phyloP scores from a whole-genome alignment of 1,140 invertebrate genomes.

The Cyphomyrmex costatus region DNA sequence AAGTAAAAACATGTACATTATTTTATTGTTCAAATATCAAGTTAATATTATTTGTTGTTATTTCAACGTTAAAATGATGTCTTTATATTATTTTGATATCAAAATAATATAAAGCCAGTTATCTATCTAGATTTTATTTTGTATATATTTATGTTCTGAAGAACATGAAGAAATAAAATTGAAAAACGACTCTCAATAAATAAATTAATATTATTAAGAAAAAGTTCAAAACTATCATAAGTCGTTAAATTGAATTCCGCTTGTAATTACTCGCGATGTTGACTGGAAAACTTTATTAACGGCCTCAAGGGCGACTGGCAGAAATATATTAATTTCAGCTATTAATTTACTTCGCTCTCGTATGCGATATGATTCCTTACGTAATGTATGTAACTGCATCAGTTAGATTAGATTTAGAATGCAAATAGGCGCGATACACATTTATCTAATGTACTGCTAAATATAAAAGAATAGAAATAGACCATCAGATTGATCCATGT shows the following conservation, averaged over 20 bases:
- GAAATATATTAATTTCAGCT: constrained; percentile 66
- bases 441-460: constrained; percentile 52
- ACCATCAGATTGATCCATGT: constrained; percentile 33
- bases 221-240: background rate
- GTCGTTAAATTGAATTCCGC: constrained; percentile 39
- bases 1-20: background rate
- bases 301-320: background rate
- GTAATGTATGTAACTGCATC: background rate
- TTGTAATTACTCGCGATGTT: background rate
- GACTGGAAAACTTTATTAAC: constrained; percentile 48
- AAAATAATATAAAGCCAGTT: no score
- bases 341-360: constrained; percentile 38
- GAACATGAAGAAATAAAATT: background rate
- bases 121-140: background rate
- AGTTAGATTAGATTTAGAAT: constrained; percentile 43
- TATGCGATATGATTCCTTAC: background rate
- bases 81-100: no score
- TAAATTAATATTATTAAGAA: constrained; percentile 33
- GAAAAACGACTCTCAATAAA: constrained; percentile 5
- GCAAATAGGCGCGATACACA: constrained; percentile 50
- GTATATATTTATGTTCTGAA: background rate
- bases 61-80: no score
- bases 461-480: constrained; percentile 16
- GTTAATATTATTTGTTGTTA: no score
- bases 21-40: background rate